Evolutionary conservation across 1,140 invertebrate species (phyloP).

Genomic region (Agraylea sexmaculata): DNA sequence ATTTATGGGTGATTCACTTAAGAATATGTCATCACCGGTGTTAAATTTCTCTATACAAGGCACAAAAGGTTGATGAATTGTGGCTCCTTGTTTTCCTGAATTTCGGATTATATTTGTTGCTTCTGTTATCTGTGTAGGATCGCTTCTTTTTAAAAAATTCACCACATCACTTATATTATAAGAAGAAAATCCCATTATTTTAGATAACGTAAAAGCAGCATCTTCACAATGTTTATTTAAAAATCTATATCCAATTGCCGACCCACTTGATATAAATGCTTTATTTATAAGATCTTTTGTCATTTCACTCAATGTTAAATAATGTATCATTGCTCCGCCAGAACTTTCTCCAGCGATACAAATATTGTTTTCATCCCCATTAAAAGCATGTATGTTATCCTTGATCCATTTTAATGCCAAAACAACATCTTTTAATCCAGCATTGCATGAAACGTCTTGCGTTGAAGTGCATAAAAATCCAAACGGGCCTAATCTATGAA

Average conservation of each 20-base stretch:
- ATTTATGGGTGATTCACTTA: constrained; percentile 1
- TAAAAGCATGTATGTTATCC: background rate
- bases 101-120: background rate
- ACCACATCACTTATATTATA: background rate
- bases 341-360: background rate
- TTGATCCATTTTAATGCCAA: background rate
- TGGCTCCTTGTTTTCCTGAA: constrained; percentile 1
- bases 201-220: background rate
- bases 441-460: background rate
- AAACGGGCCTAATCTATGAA: background rate
- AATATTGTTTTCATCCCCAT: background rate
- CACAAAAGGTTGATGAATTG: background rate
- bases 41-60: constrained; percentile 1
- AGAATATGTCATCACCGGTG: background rate
- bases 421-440: background rate
- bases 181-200: background rate
- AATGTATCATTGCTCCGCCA: constrained; percentile 1
- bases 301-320: background rate
- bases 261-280: constrained; percentile 10
- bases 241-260: constrained; percentile 10
- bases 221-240: constrained; percentile 1
- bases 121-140: background rate
- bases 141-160: background rate
- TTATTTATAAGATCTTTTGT: constrained; percentile 5
- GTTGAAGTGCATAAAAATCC: background rate